phyloP scores from a whole-genome alignment of 2,113 vertebrate genomes.

The Rynchops niger region DNA sequence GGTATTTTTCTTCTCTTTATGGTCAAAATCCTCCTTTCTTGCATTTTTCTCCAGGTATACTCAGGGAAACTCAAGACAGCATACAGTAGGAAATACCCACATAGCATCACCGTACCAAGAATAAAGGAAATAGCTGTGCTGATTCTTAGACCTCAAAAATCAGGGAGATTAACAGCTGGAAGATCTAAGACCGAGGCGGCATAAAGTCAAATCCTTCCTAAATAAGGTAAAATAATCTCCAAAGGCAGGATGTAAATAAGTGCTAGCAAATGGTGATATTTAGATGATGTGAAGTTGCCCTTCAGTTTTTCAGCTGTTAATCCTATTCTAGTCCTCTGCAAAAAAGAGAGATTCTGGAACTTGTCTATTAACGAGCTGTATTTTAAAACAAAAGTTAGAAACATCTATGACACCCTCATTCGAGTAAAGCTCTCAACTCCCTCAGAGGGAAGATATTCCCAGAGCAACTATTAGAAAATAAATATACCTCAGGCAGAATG shows the following conservation, averaged over 20 bases:
- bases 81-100: not conserved
- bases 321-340: not conserved
- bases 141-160: not conserved
- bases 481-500: not conserved
- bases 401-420: accelerated
- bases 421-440: not conserved
- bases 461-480: not conserved
- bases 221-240: not conserved
- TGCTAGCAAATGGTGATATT: not conserved
- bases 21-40: not conserved
- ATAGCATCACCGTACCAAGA: not conserved
- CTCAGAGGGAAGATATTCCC: not conserved
- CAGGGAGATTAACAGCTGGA: not conserved
- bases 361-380: not conserved
- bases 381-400: not conserved
- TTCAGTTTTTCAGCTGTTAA: not conserved
- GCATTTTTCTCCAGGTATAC: not conserved
- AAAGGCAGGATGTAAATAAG: not conserved
- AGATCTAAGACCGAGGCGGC: not conserved
- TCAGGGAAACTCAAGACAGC: not conserved
- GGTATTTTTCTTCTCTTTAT: not conserved
- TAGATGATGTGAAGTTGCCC: not conserved
- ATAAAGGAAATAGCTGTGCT: not conserved
- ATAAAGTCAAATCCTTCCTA: not conserved
- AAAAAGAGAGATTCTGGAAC: not conserved